A percentile compares a stretch with the other conserved stretches of the same genome.
phyloP scores from a whole-genome alignment of 2,113 vertebrate species.

The Ancistrus triradiatus region DNA sequence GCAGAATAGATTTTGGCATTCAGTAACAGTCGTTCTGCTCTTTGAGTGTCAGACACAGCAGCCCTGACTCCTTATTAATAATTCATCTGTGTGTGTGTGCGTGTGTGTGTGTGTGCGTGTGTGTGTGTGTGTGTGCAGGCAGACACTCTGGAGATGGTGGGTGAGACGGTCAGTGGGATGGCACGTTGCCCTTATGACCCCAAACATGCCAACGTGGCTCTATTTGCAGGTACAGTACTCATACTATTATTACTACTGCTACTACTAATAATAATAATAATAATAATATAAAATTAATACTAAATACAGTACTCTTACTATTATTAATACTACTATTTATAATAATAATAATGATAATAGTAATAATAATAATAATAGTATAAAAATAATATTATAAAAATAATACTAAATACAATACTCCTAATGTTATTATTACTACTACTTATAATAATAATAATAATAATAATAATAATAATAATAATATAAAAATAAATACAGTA shows the following conservation, averaged over 20 bases:
- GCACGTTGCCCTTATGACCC: slow-evolving; percentile 94
- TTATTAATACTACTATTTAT: no score
- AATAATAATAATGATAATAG: slow-evolving; percentile 1
- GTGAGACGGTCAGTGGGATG: slow-evolving; percentile 91
- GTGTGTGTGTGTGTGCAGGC: slow-evolving; percentile 63
- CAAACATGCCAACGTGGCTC: slow-evolving; percentile 90
- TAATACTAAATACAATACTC: no score
- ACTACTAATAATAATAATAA: no score
- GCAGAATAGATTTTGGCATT: slow-evolving; percentile 1
- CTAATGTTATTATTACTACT: no score
- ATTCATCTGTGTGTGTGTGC: slow-evolving; percentile 27
- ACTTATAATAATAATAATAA: no score
- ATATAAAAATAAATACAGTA: no score
- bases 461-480: no score
- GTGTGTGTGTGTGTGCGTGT: slow-evolving; percentile 23
- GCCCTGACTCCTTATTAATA: slow-evolving; percentile 6
- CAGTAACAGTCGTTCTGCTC: not conserved
- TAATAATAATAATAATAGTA: not conserved
- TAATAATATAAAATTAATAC: no score
- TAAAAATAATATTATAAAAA: no score
- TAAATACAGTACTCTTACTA: no score
- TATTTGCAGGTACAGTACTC: slow-evolving; percentile 81
- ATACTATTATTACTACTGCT: no score
- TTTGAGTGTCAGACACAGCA: slow-evolving; percentile 25
- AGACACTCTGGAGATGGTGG: slow-evolving; percentile 84